These are phyloP conservation scores for Fregetta grallaria DNA, from an alignment of 2,113 vertebrate species.

Conservation along the genomic window DNA sequence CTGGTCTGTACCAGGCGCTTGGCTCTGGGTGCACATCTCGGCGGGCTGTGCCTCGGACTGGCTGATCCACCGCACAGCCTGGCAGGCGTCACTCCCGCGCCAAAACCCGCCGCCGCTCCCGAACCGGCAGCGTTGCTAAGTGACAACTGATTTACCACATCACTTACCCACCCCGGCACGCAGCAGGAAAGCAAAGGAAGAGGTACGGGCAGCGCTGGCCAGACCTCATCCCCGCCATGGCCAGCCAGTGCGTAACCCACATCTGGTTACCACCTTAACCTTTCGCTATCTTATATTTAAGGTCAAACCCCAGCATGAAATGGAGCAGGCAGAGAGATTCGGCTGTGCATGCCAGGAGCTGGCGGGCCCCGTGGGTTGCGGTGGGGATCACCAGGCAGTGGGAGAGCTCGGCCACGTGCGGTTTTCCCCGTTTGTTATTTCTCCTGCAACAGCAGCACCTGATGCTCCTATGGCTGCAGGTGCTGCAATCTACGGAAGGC, in stretches of 20 bases:
- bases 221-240: neutral
- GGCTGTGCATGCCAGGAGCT: fast-evolving
- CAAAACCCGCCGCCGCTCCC: fast-evolving
- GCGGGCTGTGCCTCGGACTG: fast-evolving
- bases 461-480: neutral
- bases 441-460: neutral
- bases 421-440: neutral
- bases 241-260: fast-evolving
- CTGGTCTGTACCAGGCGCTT: fast-evolving
- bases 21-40: neutral
- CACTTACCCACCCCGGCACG: neutral
- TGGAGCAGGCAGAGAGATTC: neutral
- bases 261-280: neutral
- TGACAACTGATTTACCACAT: constrained; percentile 22
- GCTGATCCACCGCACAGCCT: neutral
- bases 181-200: neutral
- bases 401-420: fast-evolving
- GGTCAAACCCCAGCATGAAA: neutral
- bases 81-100: fast-evolving
- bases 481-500: neutral
- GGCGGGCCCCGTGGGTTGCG: neutral
- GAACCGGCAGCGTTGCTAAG: neutral
- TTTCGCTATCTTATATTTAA: neutral
- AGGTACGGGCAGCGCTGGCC: neutral
- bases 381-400: neutral